A percentile compares a stretch with the other conserved stretches of the same genome.
These are phyloP conservation scores for Hydra vulgaris DNA, from an alignment of 30 jellyfish, hydroid and myxozoan species.

Conservation along the genomic window DNA sequence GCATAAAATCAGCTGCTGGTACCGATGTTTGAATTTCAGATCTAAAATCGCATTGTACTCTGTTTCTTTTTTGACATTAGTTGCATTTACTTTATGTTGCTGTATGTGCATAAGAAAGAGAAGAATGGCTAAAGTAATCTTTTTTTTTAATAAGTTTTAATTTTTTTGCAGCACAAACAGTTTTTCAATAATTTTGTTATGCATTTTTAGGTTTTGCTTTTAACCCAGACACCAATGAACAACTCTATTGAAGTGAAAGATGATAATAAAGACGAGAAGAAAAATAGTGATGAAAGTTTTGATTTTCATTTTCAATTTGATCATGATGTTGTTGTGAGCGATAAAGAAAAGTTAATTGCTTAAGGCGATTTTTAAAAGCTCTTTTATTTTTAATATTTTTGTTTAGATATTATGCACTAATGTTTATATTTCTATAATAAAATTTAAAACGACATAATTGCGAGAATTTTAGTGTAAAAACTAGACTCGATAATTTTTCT, in stretches of 20 bases:
- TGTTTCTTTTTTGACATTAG: not conserved
- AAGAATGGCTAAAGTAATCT: not conserved
- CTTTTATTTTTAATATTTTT: no score
- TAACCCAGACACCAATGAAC: not conserved
- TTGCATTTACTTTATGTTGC: not conserved
- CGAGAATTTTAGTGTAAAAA: no score
- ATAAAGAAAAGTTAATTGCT: not conserved
- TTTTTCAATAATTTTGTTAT: not conserved
- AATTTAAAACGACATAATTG: no score
- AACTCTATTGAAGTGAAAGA: conserved; percentile 9
- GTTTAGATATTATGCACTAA: no score
- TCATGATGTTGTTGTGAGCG: conserved; percentile 16
- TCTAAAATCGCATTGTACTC: conserved; percentile 11
- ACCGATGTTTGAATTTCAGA: conserved; percentile 8
- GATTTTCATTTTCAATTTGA: conserved; percentile 25
- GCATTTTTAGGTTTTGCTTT: not conserved
- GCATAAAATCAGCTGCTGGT: conserved; percentile 16
- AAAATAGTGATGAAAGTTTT: not conserved
- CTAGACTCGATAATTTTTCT: no score
- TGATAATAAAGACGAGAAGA: not conserved
- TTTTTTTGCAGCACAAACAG: not conserved
- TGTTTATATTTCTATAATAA: no score
- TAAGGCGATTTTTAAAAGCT: no score
- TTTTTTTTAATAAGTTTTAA: no score
- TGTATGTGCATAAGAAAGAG: not conserved